Base-by-base conservation (phyloP, 2,888 invertebrate species). In the Synanthedon andrenaeformis region DNA sequence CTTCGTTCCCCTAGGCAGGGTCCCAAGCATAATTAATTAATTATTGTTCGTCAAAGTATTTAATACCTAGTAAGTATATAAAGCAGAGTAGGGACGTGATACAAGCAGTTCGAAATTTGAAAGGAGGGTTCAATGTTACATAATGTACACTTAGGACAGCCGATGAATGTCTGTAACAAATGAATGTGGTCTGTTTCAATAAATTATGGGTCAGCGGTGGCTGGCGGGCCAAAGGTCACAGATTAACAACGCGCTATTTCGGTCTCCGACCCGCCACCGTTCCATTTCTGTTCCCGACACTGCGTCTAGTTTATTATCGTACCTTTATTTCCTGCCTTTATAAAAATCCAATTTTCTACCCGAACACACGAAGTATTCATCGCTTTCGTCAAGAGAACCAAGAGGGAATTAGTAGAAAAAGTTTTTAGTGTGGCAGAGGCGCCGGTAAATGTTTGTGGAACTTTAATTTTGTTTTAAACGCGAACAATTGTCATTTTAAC, bases 241-340 rank as follows among this genome's bases (percentile, higher is more conserved):
- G 79, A 82, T 82, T 81, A 81, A 79, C 76, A 74, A 70, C 72
- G 68, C 62, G 70, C 75, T 82, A 82, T 83, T 82, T 83, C 65
- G 70, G 74, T 71, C 70, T 70, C 67, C 73, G 79, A 79, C 78
- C 79, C 66, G 72, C 64, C 70, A 69, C 68, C 62, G 74, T 70
- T 76, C 75, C 73, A 72, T 76, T 76, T 78, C 69, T 70, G 70
- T 61, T 70, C 68, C 64, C 67, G 69, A 67, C 70, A 61, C 69
- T 67, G 66, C 61, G 64, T 65, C 68, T 69, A 65, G 64, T 69
- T 62, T 70, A 64, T 65, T 65, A 62, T 63, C 62, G 58, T 58
- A 59, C 59, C 60, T 62, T 61, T 52, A 54, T 51, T 54, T 45
- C 45, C 45, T 45, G n/a, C 45, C 13, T 45, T 45, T 45, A 45